phyloP scores from a whole-genome alignment of 2,797 vertebrate species.

The Echiichthys vipera region DNA sequence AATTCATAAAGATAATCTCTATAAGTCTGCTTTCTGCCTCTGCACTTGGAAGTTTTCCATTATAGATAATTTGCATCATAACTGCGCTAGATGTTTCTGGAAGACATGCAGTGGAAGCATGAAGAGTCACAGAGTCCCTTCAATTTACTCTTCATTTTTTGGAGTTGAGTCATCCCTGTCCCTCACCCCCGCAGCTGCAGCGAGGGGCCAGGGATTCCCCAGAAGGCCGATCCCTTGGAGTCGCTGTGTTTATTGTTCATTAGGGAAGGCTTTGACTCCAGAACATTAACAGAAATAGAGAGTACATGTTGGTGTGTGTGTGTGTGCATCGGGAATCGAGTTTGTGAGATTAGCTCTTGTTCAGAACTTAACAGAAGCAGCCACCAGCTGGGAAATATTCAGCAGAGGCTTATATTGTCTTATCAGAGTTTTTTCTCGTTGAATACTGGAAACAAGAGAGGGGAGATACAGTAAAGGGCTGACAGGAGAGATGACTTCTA shows the following conservation, averaged over 20 bases:
- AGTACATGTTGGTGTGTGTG: conserved; percentile 7
- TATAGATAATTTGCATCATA: conserved; percentile 63
- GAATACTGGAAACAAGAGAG: conserved; percentile 18
- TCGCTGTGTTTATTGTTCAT: conserved; percentile 71
- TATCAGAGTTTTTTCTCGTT: neutral
- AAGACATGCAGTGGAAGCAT: conserved; percentile 36
- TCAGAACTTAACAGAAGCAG: conserved; percentile 16
- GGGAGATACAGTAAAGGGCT: conserved; percentile 1
- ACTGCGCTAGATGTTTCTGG: conserved; percentile 53
- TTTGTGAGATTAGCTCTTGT: conserved; percentile 25
- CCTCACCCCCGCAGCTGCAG: conserved; percentile 44
- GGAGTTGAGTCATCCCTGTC: conserved; percentile 55
- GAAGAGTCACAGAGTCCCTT: conserved; percentile 62
- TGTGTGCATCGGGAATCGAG: neutral
- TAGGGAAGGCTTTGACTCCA: conserved; percentile 46
- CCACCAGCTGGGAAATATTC: conserved; percentile 18
- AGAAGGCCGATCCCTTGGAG: conserved; percentile 67
- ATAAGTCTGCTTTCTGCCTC: conserved; percentile 1
- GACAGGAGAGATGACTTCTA: conserved; percentile 59
- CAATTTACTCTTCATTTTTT: conserved; percentile 22
- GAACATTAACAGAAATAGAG: conserved; percentile 46
- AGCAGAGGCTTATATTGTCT: neutral
- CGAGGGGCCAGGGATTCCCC: conserved; percentile 73
- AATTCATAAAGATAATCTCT: conserved; percentile 15
- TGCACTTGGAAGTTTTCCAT: conserved; percentile 49